Conservation (phyloP, 2,113 vertebrate genomes). For the Trogon surrucura region DNA sequence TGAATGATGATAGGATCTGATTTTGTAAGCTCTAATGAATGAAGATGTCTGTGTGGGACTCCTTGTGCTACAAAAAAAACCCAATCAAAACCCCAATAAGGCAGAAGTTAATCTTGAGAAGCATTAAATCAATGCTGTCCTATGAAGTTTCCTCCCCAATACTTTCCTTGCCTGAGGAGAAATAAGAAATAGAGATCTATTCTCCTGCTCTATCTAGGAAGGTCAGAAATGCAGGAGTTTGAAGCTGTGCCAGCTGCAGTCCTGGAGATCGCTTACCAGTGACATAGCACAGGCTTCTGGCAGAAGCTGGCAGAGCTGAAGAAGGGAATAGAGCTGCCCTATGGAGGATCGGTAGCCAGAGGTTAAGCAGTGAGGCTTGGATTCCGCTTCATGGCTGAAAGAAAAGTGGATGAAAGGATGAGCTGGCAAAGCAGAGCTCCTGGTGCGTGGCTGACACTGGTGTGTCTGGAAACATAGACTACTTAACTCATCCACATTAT, state of each 20-base stretch:
- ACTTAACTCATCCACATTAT: not conserved
- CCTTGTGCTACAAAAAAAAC: not conserved
- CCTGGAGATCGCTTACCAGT: not conserved
- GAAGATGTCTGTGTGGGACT: not conserved
- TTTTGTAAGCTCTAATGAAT: not conserved
- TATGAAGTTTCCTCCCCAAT: not conserved
- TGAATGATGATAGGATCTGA: not conserved
- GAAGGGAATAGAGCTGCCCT: not conserved
- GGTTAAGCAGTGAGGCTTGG: not conserved
- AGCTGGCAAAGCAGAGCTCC: not conserved
- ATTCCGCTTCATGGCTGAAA: not conserved
- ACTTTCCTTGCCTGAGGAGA: not conserved
- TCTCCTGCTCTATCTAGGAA: not conserved
- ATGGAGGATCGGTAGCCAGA: not conserved
- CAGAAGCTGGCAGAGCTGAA: not conserved
- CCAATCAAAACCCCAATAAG: not conserved
- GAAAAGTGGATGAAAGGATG: not conserved
- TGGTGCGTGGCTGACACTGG: fast-evolving
- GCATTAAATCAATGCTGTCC: not conserved
- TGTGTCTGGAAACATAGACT: not conserved
- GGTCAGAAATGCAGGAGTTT: not conserved
- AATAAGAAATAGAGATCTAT: not conserved
- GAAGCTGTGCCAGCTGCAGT: not conserved
- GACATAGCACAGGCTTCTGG: not conserved
- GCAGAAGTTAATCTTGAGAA: not conserved